Conservation (phyloP, 2,797 vertebrate genomes). For the Myotis myotis region DNA sequence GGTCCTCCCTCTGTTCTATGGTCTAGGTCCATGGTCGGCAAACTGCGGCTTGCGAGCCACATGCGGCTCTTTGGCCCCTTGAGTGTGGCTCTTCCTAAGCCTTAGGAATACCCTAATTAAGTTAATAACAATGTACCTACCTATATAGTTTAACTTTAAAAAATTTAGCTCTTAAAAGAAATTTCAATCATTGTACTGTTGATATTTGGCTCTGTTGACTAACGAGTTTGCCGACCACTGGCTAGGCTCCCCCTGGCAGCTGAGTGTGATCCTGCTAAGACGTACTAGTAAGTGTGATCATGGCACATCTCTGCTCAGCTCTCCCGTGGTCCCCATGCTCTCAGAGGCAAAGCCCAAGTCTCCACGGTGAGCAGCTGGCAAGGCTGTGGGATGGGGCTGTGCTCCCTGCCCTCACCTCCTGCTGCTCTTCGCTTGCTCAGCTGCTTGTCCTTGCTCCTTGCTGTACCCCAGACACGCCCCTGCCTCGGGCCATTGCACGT, state of each 20-base stretch:
- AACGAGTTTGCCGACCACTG: too few relatives aligned
- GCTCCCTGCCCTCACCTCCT: neutral
- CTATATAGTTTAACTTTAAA: too few relatives aligned
- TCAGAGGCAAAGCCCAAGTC: neutral
- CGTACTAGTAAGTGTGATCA: too few relatives aligned
- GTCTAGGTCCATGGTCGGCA: neutral
- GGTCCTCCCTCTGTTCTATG: neutral
- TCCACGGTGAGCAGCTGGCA: neutral
- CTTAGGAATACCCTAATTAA: too few relatives aligned
- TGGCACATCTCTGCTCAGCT: neutral
- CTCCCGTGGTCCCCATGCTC: rapidly evolving
- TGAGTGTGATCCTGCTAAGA: neutral
- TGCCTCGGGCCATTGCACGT: neutral
- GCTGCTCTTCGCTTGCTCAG: neutral
- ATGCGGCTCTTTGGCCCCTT: too few relatives aligned
- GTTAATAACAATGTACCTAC: too few relatives aligned
- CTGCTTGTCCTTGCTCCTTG: neutral
- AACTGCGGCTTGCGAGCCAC: too few relatives aligned
- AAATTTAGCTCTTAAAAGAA: too few relatives aligned
- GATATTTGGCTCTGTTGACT: too few relatives aligned
- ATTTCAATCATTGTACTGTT: too few relatives aligned
- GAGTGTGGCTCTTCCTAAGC: too few relatives aligned
- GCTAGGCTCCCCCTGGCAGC: neutral
- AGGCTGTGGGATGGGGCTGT: too few relatives aligned
- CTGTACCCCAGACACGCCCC: neutral